Percentiles rank a stretch among this genome's conserved stretches.
Conservation (phyloP, 2,797 vertebrate genomes). For the Sebastes taczanowskii region DNA sequence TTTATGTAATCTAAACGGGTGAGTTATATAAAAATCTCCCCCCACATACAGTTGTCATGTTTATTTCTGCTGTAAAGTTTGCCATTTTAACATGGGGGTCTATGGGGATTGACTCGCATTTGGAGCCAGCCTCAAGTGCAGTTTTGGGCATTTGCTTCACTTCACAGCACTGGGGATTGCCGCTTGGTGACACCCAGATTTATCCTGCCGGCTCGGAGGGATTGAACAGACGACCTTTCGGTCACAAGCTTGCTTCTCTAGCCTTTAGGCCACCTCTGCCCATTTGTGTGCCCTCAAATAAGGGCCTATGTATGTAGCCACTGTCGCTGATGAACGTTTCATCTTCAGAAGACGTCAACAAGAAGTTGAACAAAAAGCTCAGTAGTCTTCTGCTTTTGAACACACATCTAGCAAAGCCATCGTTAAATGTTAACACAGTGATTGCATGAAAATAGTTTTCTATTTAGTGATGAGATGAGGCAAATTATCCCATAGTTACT, state of each 20-base stretch:
- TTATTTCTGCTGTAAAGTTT: too few species aligned
- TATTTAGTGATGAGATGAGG: neutral
- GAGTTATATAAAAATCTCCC: too few species aligned
- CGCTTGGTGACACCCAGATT: too few species aligned
- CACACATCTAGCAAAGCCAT: neutral
- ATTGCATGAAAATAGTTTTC: neutral
- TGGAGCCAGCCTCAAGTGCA: too few species aligned
- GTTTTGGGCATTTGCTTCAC: too few species aligned
- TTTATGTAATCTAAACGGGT: too few species aligned
- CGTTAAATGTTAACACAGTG: neutral
- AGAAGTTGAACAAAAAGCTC: neutral
- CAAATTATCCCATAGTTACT: neutral
- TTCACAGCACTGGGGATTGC: too few species aligned
- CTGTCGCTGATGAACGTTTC: neutral
- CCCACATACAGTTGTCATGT: too few species aligned
- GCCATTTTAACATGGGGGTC: too few species aligned
- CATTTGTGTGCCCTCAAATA: neutral
- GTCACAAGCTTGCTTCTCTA: neutral
- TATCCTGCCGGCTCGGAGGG: too few species aligned
- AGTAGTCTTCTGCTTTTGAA: neutral
- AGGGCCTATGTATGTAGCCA: neutral
- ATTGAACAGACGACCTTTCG: neutral
- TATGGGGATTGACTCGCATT: too few species aligned
- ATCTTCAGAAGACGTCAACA: neutral
- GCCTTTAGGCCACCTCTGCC: neutral